Percentiles rank a stretch among this genome's conserved stretches.
phyloP scores from a whole-genome alignment of 1,140 invertebrate genomes.

The Eumeta japonica region DNA sequence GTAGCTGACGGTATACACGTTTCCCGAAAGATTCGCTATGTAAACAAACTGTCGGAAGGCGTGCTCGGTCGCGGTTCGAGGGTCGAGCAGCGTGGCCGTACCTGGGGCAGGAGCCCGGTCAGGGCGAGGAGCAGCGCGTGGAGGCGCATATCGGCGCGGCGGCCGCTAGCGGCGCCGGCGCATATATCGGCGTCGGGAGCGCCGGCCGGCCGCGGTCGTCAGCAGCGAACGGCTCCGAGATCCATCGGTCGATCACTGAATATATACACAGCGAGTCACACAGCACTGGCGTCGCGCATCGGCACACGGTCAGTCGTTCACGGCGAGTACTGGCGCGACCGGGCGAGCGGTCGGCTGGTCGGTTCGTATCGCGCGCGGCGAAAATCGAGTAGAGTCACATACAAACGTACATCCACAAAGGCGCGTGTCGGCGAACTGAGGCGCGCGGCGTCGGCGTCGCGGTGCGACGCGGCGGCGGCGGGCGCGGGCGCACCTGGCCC shows the following conservation, averaged over 20 bases:
- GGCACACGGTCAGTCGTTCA: slow-evolving; percentile 24
- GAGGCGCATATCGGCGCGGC: slow-evolving; percentile 53
- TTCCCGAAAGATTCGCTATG: slow-evolving; percentile 15
- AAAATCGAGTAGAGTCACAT: slow-evolving; percentile 27
- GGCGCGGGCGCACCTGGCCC: slow-evolving; percentile 17
- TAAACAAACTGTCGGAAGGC: slow-evolving; percentile 40
- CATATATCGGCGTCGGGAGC: slow-evolving; percentile 36
- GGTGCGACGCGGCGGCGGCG: slow-evolving; percentile 33
- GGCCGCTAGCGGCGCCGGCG: slow-evolving; percentile 49
- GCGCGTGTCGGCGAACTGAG: slow-evolving; percentile 51
- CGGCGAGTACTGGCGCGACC: slow-evolving; percentile 42
- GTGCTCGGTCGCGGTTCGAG: no score
- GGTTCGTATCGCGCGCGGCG: slow-evolving; percentile 50
- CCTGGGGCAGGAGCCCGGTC: slow-evolving; percentile 55
- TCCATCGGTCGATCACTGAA: slow-evolving; percentile 53
- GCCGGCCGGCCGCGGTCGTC: slow-evolving; percentile 31
- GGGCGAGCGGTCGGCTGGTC: slow-evolving; percentile 43
- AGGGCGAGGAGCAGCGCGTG: slow-evolving; percentile 52
- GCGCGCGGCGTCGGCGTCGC: no score
- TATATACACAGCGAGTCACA: slow-evolving; percentile 51
- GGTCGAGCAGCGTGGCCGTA: no score
- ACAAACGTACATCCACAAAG: slow-evolving; percentile 34
- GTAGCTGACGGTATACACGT: slow-evolving; percentile 11
- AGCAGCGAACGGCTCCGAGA: slow-evolving; percentile 40
- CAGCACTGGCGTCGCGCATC: slow-evolving; percentile 35